Evolutionary conservation across 2,797 vertebrate species (phyloP).

Genomic region (Eospalax fontanierii): DNA sequence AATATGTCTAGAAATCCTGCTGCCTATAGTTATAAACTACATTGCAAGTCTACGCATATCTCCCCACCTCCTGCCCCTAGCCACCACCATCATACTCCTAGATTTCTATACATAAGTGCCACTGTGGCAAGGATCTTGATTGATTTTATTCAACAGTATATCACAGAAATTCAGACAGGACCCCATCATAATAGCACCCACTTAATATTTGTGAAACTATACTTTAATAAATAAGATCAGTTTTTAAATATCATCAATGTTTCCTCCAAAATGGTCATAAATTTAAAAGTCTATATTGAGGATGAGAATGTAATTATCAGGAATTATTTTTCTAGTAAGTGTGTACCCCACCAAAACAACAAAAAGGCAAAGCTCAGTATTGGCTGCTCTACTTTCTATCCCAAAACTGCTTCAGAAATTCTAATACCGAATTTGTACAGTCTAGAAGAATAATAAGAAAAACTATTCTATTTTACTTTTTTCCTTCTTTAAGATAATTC

Average conservation of each 20-base stretch:
- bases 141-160: slow-evolving; percentile 8
- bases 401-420: slow-evolving; percentile 26
- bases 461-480: slow-evolving; percentile 18
- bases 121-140: not conserved
- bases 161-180: not conserved
- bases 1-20: slow-evolving; percentile 17
- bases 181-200: not conserved
- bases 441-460: slow-evolving; percentile 35
- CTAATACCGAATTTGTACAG: not conserved
- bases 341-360: not conserved
- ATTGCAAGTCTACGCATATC: not conserved
- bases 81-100: not conserved
- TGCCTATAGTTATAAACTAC: not conserved
- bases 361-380: not conserved
- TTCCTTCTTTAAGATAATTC: slow-evolving; percentile 33
- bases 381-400: not conserved
- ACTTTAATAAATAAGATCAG: slow-evolving; percentile 59
- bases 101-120: slow-evolving; percentile 4
- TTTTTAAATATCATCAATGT: slow-evolving; percentile 55
- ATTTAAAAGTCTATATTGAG: slow-evolving; percentile 10
- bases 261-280: slow-evolving; percentile 49
- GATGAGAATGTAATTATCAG: slow-evolving; percentile 8
- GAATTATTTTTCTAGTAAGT: slow-evolving; percentile 58
- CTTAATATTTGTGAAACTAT: slow-evolving; percentile 63
- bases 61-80: not conserved